phyloP scores from a whole-genome alignment of 2,113 vertebrate species.

The Felis chaus region DNA sequence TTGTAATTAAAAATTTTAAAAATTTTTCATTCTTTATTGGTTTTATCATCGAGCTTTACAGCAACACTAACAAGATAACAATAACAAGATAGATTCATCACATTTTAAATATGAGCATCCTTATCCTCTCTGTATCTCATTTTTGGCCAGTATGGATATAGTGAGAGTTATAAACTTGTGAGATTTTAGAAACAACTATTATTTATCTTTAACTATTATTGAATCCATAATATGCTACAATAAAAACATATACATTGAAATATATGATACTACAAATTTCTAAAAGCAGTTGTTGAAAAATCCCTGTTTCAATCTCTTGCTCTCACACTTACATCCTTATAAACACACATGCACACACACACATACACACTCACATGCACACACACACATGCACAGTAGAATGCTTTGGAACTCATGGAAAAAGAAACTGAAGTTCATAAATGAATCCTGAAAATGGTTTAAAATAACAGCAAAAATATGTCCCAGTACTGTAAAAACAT shows the following conservation, averaged over 20 bases:
- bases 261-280: neutral
- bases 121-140: neutral
- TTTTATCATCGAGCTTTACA: neutral
- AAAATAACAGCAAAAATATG: neutral
- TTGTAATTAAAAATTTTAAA: neutral
- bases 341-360: neutral
- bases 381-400: neutral
- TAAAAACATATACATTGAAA: neutral
- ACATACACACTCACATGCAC: neutral
- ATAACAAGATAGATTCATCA: neutral
- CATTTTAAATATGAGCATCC: neutral
- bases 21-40: neutral
- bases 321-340: neutral
- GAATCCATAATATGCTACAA: neutral
- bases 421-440: conserved; percentile 17
- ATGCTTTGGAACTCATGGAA: neutral
- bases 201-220: neutral
- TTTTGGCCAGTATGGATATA: neutral
- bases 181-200: neutral
- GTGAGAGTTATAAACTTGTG: neutral
- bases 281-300: neutral
- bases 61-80: neutral
- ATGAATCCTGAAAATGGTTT: neutral
- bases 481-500: neutral
- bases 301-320: neutral